These are phyloP conservation scores for Penaeus monodon DNA, from an alignment of 2,888 invertebrate genomes.

Conservation along the genomic window DNA sequence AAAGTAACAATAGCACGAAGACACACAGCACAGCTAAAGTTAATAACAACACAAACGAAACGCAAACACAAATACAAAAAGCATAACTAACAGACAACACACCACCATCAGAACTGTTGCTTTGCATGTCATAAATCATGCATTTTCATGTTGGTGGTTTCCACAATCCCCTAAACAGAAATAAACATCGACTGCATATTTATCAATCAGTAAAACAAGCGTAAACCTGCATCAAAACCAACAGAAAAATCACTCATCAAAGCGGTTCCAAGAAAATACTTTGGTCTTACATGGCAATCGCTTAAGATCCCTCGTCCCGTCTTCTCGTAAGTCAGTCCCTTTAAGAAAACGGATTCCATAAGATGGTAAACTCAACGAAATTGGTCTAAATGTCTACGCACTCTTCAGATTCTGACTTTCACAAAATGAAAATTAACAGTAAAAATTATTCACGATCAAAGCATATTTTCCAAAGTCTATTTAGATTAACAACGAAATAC, in stretches of 20 bases:
- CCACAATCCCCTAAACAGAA: too few relatives aligned
- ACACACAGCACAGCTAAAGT: not conserved
- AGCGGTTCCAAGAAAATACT: slow-evolving; percentile 9
- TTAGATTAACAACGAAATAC: too few relatives aligned
- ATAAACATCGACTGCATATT: not conserved
- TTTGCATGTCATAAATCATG: too few relatives aligned
- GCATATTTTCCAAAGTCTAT: too few relatives aligned
- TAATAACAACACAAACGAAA: not conserved
- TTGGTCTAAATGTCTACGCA: too few relatives aligned
- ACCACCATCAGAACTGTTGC: not conserved
- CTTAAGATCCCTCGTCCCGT: not conserved
- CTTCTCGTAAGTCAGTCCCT: slow-evolving; percentile 49
- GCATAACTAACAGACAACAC: not conserved
- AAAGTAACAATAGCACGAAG: too few relatives aligned
- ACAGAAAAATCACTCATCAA: not conserved
- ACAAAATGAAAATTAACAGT: too few relatives aligned
- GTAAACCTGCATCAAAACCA: slow-evolving; percentile 21
- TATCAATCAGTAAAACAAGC: not conserved
- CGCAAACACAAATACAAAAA: not conserved
- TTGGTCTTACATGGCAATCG: slow-evolving; percentile 35
- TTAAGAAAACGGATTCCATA: slow-evolving; percentile 36
- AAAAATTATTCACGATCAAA: too few relatives aligned
- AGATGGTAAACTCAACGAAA: slow-evolving; percentile 5
- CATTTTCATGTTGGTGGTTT: too few relatives aligned
- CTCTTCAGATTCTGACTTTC: too few relatives aligned